Evolutionary conservation across 2,797 vertebrate genomes (phyloP).

Genomic region (Myotis planiceps): DNA sequence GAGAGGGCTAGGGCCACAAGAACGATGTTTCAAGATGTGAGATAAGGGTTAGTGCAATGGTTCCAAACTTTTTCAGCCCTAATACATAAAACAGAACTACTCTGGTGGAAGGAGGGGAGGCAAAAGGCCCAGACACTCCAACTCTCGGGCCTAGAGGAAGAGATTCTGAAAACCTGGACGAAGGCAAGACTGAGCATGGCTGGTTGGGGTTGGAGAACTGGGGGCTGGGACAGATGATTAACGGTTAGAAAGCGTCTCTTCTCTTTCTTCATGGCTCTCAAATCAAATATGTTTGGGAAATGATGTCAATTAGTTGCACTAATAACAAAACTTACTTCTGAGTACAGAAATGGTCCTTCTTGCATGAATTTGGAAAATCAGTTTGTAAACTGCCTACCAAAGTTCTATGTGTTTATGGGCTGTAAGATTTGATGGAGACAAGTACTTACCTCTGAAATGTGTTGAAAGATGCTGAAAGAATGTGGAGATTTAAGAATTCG

Average conservation of each 20-base stretch:
- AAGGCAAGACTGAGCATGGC: background rate
- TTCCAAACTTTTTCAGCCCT: background rate
- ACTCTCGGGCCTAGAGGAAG: background rate
- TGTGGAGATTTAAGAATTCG: background rate
- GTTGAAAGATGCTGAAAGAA: background rate
- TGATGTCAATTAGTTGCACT: background rate
- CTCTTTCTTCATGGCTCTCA: slow-evolving; percentile 10
- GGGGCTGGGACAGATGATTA: background rate
- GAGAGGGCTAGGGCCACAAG: background rate
- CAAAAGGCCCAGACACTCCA: background rate
- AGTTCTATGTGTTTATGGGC: background rate
- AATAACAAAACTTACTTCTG: background rate
- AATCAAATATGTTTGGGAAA: slow-evolving; percentile 35
- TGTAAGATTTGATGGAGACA: background rate
- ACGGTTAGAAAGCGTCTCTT: background rate
- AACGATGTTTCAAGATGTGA: background rate
- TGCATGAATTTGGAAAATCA: background rate
- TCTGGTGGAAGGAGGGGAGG: background rate
- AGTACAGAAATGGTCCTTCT: slow-evolving; percentile 42
- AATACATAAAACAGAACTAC: background rate
- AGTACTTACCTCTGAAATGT: slow-evolving; percentile 9
- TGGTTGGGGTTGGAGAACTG: background rate
- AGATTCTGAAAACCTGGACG: background rate
- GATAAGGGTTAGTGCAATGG: background rate
- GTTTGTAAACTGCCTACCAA: background rate